These are phyloP conservation scores for Oxygymnocypris stewartii DNA, from an alignment of 2,113 vertebrate species.

Conservation along the genomic window DNA sequence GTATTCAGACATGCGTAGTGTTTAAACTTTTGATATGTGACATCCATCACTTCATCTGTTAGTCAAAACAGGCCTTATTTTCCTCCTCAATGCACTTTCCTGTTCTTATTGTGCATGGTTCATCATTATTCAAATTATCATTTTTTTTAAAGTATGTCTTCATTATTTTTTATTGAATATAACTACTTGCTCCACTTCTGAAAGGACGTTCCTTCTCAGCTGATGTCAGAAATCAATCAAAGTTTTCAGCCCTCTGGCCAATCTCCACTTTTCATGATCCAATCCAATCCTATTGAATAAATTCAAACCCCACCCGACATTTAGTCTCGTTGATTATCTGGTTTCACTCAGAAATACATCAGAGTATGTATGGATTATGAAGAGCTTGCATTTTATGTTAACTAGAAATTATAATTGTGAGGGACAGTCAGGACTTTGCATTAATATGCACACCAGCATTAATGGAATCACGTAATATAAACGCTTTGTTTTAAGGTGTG, in stretches of 20 bases:
- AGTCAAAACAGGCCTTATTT: neutral
- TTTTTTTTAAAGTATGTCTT: neutral
- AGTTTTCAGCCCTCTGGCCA: neutral
- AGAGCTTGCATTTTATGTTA: neutral
- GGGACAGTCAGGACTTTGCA: neutral
- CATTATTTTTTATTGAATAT: neutral
- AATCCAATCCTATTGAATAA: neutral
- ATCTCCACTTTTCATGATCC: neutral
- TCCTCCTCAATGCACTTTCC: neutral
- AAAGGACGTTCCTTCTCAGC: neutral
- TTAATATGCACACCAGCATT: neutral
- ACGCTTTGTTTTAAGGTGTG: neutral
- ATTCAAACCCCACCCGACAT: neutral
- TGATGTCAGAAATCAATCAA: neutral
- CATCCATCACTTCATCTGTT: neutral
- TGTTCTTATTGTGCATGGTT: neutral
- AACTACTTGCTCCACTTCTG: neutral
- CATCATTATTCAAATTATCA: neutral
- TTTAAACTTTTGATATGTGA: conserved; percentile 23
- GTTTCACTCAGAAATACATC: neutral
- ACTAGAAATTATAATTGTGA: neutral
- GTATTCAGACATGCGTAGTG: neutral
- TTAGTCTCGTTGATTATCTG: neutral
- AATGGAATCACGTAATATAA: neutral
- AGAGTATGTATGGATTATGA: neutral